Conservation (phyloP, 2,797 vertebrate genomes). For the Alauda arvensis region DNA sequence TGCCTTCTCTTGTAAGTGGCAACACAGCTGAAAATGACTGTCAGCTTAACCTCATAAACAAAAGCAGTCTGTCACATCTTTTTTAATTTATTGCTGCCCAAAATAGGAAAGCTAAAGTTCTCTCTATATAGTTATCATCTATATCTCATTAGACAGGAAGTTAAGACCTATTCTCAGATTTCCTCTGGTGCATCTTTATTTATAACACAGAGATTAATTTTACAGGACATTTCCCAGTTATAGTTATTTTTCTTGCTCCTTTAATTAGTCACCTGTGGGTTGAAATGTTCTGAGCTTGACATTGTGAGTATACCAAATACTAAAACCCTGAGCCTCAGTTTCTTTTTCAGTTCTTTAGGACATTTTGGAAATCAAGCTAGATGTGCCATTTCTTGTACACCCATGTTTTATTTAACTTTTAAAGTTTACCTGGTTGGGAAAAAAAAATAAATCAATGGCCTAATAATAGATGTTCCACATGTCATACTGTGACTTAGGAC, state of each 20-base stretch:
- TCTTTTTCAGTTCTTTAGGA: neutral
- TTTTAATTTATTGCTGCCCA: neutral
- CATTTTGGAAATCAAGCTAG: neutral
- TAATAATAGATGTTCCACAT: slow-evolving; percentile 31
- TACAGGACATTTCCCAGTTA: neutral
- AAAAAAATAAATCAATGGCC: slow-evolving; percentile 2
- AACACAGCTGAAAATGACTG: slow-evolving; percentile 10
- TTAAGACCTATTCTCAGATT: slow-evolving; percentile 8
- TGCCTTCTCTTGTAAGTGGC: neutral
- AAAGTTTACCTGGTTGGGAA: neutral
- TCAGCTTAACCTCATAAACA: slow-evolving; percentile 30
- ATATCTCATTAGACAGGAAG: slow-evolving; percentile 26
- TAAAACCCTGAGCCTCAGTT: neutral
- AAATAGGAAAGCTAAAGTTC: slow-evolving; percentile 24
- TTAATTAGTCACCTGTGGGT: slow-evolving; percentile 18
- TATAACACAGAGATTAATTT: slow-evolving; percentile 40
- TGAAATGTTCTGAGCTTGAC: neutral
- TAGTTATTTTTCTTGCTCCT: slow-evolving; percentile 27
- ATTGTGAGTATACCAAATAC: neutral
- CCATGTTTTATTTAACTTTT: slow-evolving; percentile 11
- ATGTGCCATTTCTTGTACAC: neutral
- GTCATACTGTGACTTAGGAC: neutral
- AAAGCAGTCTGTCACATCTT: neutral
- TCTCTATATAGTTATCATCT: neutral
- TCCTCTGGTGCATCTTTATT: neutral